phyloP scores from a whole-genome alignment of 1,140 invertebrate species.

The Pristionchus pacificus region DNA sequence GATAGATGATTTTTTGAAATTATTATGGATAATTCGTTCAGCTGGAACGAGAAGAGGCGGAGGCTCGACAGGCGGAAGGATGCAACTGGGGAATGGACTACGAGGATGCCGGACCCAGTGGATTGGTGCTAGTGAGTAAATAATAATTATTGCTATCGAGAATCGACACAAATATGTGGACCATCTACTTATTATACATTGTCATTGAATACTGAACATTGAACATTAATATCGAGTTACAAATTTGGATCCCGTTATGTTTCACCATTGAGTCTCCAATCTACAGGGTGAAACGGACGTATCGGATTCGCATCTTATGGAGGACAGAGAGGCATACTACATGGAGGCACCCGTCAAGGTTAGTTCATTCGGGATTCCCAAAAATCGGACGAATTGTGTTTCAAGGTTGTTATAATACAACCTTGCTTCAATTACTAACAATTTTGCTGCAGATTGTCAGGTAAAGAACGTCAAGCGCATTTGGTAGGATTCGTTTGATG shows the following conservation, averaged over 20 bases:
- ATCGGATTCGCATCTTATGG: slow-evolving; percentile 31
- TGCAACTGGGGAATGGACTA: slow-evolving; percentile 40
- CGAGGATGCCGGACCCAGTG: slow-evolving; percentile 23
- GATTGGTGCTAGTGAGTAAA: slow-evolving; percentile 61
- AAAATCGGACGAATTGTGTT: too few relatives aligned
- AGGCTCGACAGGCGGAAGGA: slow-evolving; percentile 57
- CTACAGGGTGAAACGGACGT: slow-evolving; percentile 17
- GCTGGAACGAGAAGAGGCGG: slow-evolving; percentile 42
- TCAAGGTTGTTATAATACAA: too few relatives aligned
- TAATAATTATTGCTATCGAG: too few relatives aligned
- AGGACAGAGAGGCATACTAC: slow-evolving; percentile 77
- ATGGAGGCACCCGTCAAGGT: slow-evolving; percentile 86
- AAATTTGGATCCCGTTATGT: background rate
- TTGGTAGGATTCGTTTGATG: too few relatives aligned
- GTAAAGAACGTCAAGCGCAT: too few relatives aligned
- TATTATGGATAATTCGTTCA: too few relatives aligned
- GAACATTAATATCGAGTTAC: background rate
- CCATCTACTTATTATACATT: too few relatives aligned
- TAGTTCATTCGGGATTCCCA: background rate
- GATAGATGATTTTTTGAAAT: too few relatives aligned
- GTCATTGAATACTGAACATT: too few relatives aligned
- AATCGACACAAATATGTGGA: too few relatives aligned
- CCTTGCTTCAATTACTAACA: too few relatives aligned
- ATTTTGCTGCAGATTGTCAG: too few relatives aligned
- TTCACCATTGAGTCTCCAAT: background rate